Conservation (phyloP, 2,113 vertebrate genomes). For the Myanophis thanlyinensis region DNA sequence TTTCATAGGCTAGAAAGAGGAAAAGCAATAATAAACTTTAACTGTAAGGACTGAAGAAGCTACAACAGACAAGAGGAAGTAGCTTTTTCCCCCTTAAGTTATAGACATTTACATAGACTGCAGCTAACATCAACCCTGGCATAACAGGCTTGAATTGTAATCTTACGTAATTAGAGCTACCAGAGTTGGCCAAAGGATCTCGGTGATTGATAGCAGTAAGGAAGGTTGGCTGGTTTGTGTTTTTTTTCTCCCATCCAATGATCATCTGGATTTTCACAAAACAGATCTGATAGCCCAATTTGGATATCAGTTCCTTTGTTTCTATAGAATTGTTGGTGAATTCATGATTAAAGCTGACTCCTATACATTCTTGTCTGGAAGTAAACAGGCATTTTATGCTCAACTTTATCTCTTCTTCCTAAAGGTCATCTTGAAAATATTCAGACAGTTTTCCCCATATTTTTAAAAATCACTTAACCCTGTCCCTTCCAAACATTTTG, state of each 20-base stretch:
- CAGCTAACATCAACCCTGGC: slow-evolving; percentile 24
- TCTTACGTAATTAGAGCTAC: neutral
- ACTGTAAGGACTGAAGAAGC: slow-evolving; percentile 24
- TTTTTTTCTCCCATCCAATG: neutral
- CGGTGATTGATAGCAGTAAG: neutral
- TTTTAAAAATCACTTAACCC: neutral
- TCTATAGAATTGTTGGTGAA: neutral
- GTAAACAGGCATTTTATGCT: neutral
- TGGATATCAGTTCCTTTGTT: neutral
- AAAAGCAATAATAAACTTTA: neutral
- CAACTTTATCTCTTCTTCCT: neutral
- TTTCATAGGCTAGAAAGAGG: neutral
- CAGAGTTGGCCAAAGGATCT: neutral
- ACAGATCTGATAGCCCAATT: neutral
- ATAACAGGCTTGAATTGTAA: neutral
- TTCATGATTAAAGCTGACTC: neutral
- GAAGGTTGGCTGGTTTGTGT: neutral
- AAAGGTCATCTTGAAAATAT: neutral
- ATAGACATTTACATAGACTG: neutral
- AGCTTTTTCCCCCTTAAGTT: slow-evolving; percentile 35
- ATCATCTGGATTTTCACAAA: neutral
- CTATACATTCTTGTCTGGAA: neutral
- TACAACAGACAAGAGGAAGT: slow-evolving; percentile 38
- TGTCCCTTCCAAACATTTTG: neutral
- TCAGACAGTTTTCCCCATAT: neutral